Evolutionary conservation across 2,113 vertebrate species (phyloP).

Genomic region (Opisthocomus hoazin): DNA sequence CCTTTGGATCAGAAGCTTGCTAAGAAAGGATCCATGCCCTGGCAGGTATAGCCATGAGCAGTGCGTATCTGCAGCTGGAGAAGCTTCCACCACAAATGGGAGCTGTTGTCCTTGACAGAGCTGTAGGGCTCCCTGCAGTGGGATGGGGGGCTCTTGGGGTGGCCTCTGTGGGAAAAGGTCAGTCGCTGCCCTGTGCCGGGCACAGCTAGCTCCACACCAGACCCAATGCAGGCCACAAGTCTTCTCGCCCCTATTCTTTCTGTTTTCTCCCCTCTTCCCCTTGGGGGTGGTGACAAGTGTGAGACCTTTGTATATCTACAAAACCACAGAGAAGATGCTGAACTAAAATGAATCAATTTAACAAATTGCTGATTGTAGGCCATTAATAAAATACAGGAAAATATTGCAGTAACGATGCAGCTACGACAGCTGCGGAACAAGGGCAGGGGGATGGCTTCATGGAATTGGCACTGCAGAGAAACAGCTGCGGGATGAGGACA

Average conservation of each 20-base stretch:
- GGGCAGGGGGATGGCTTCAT: not conserved
- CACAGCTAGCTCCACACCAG: not conserved
- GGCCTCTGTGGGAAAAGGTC: not conserved
- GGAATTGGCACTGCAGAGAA: not conserved
- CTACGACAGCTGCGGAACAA: not conserved
- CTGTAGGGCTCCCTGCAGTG: not conserved
- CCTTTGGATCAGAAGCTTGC: not conserved
- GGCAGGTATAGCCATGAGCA: not conserved
- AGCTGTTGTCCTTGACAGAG: not conserved
- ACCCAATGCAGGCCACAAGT: not conserved
- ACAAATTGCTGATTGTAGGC: not conserved
- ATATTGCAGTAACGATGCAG: not conserved
- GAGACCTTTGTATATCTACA: not conserved
- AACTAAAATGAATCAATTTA: not conserved
- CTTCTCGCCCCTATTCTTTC: not conserved
- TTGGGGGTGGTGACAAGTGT: not conserved
- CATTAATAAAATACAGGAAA: not conserved
- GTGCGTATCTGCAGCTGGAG: not conserved
- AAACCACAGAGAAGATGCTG: not conserved
- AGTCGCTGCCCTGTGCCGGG: not conserved
- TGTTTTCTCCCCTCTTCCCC: not conserved
- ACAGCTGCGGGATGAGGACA: not conserved
- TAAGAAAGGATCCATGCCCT: not conserved
- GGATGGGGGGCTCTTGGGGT: not conserved
- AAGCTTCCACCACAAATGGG: not conserved